Evolutionary conservation across 2,888 invertebrate genomes (phyloP).

Genomic region (Eupithecia tripunctaria): DNA sequence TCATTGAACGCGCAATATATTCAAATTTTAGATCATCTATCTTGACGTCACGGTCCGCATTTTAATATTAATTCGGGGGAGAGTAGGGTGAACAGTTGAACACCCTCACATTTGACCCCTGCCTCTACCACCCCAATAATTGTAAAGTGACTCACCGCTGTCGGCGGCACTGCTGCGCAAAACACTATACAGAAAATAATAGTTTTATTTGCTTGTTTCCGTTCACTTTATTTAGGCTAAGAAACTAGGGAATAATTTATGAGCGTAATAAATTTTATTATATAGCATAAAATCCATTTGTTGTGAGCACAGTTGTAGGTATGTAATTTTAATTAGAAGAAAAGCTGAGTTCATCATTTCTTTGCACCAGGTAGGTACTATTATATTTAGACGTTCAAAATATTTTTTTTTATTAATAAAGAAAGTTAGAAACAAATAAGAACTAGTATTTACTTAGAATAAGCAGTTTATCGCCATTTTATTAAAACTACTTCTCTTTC

Average conservation of each 20-base stretch:
- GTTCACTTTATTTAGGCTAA: slow-evolving; percentile 8
- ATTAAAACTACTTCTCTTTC: not conserved
- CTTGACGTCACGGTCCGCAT: slow-evolving; percentile 63
- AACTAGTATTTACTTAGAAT: too few relatives aligned
- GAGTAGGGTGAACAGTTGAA: slow-evolving; percentile 37
- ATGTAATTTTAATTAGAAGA: not conserved
- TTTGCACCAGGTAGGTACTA: not conserved
- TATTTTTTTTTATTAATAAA: too few relatives aligned
- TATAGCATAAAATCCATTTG: too few relatives aligned
- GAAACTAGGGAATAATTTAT: too few relatives aligned
- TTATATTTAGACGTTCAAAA: not conserved
- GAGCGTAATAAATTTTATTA: too few relatives aligned
- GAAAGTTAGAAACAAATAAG: too few relatives aligned
- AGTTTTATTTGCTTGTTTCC: slow-evolving; percentile 31
- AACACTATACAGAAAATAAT: slow-evolving; percentile 36
- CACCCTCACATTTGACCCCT: slow-evolving; percentile 58
- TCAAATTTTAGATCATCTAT: slow-evolving; percentile 65
- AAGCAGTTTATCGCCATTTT: too few relatives aligned
- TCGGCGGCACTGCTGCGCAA: slow-evolving; percentile 17
- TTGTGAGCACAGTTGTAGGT: too few relatives aligned
- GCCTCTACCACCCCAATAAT: slow-evolving; percentile 59
- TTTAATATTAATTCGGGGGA: slow-evolving; percentile 69
- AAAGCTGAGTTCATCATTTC: not conserved
- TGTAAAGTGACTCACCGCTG: slow-evolving; percentile 64
- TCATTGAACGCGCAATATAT: slow-evolving; percentile 52